Base-by-base conservation (phyloP, 2,113 vertebrate species). In the Pelecanus crispus region DNA sequence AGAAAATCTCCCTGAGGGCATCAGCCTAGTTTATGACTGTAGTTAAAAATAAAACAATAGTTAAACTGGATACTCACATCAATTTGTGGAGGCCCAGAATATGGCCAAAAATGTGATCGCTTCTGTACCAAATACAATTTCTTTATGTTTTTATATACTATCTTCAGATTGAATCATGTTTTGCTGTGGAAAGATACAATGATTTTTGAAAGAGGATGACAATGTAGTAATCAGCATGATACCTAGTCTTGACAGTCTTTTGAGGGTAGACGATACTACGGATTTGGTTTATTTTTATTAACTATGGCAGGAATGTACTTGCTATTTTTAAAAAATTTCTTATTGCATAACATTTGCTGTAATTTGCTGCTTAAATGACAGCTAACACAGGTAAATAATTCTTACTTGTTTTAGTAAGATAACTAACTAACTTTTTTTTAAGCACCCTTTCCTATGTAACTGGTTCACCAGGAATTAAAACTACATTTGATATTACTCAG, bases 1-100 rank as follows among this genome's bases (percentile, higher is more conserved):
- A 90, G 84, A 95, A 95, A 95, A 82, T 53, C 26, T 73, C 82
- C 95, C 80, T 70, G 63, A 87, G 77, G 90, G 40, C 29, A 75
- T 66, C 56, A 42, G 63, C 50, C 24, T 77, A 66, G 14, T 90
- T 97, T 97, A 96, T 92, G 55, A 82, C 73, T 63, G 62, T 65
- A 90, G 77, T 92, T 96, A 93, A 86, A 95, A 92, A 72, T 88
- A 70, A 89, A 88, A 80, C 62, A 86, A 94, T 45, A 92, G 32
- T 32, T 26, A 90, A 92, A 82, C 40, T 55, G 45, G 31, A 84
- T 67, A 44, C 47, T 70, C 19, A 6, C n/a, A 71, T 72, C 47
- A 58, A 22, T 68, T 63, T 93, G 11, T 24, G 11, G 26, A 58
- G 18, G 25, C 25, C 4, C 20, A 31, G 75, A 86, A 66, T 42